Base-by-base conservation (phyloP, 1,140 invertebrate genomes). In the Drosophila paulistorum region DNA sequence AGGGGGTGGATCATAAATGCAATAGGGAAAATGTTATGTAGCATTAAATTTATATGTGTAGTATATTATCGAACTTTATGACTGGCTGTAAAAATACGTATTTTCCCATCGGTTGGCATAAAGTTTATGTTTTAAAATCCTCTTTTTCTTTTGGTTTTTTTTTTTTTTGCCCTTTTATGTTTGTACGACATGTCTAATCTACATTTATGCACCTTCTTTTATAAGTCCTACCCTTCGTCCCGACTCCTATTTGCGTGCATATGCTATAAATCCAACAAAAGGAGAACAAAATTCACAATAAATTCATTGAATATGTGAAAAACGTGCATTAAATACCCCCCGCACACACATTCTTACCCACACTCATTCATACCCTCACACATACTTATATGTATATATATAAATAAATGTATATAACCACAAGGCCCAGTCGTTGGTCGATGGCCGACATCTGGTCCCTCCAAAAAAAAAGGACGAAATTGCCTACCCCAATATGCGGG, bases 261-360 rank as follows among this genome's bases (percentile, higher is more conserved):
- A 35, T 59, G 69, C 17, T 60, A 23, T 63, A 33, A 17, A 23
- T 13, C 39, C 26, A 58, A 11, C 39, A 9, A 51, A 64, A 51
- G 45, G 9, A 51, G 9, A 54, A 6, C 11, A 14, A 30, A 61
- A 65, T 48, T 9, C 11, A 17, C 35, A 42, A 55, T 48, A 58
- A 61, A 68, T 68, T 65, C 60, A 57, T 60, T 68, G 61, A 73
- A 70, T 54, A 72, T 70, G 61, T 60, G 65, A 54, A 71, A 60
- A 79, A 79, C 77, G 69, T 72, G 73, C 41, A 76, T 54, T 76
- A 76, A 76, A 65, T 67, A 57, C 13, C 30, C 11, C n/a, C 30
- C n/a, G 30, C 37, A 59, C 11, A 62, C 45, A 23, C 17, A 57
- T 30, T 4, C 17, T 26, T 3, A 20, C 1, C 51, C 7, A 41